These are phyloP conservation scores for Strongylocentrotus purpuratus DNA, from an alignment of 35 echinoderm and acorn worm genomes.

Conservation along the genomic window DNA sequence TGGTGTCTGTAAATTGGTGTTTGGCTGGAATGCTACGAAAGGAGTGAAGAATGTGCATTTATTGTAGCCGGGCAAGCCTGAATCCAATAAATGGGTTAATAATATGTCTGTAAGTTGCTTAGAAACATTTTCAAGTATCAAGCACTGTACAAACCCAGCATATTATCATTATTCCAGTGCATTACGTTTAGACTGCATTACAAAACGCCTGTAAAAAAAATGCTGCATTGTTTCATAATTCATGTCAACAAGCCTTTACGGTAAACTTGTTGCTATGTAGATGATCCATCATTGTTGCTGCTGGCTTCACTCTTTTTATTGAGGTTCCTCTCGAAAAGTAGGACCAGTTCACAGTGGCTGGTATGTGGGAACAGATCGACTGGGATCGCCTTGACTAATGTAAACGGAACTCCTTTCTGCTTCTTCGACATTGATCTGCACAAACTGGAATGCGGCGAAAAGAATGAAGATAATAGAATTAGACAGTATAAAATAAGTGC, in stretches of 20 bases:
- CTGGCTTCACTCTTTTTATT: neutral
- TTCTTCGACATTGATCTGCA: conserved; percentile 80
- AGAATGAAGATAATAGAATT: neutral
- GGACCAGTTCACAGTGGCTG: conserved; percentile 83
- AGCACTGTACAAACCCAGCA: no score
- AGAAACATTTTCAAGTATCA: no score
- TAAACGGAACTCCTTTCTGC: conserved; percentile 81
- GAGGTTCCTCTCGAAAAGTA: conserved; percentile 79
- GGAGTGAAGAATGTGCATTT: no score
- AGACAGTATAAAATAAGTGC: neutral
- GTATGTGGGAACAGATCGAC: conserved; percentile 94
- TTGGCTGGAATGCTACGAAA: no score
- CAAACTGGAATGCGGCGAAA: conserved; percentile 57
- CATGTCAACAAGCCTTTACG: neutral
- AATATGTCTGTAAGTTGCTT: no score
- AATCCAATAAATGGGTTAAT: no score
- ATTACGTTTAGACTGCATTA: no score
- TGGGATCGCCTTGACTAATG: conserved; percentile 75
- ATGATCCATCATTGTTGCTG: neutral
- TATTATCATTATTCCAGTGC: no score
- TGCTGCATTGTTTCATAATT: neutral
- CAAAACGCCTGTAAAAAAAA: neutral
- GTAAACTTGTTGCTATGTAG: neutral
- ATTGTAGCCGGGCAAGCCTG: no score
- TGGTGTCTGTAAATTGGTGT: no score